Evolutionary conservation across 1,140 invertebrate genomes (phyloP).

Genomic region (Lethrus apterus): DNA sequence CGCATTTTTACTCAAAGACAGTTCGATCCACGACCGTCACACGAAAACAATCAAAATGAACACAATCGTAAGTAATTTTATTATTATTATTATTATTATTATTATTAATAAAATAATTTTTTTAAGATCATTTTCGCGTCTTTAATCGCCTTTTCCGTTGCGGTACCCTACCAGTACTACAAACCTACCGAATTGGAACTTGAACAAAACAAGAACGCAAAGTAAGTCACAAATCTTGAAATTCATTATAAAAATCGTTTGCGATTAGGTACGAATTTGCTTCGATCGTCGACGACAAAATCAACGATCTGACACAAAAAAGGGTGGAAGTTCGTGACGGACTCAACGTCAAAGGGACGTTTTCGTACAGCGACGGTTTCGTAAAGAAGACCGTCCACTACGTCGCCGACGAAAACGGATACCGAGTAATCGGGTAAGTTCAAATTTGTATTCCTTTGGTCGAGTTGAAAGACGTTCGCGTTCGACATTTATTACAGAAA

Average conservation of each 20-base stretch:
- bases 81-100: too few species aligned
- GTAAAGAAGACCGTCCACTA: constrained; percentile 47
- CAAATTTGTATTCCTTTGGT: too few species aligned
- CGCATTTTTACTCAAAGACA: too few species aligned
- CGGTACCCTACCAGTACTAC: constrained; percentile 6
- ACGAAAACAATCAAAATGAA: too few species aligned
- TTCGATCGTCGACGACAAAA: constrained; percentile 44
- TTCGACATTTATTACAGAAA: constrained; percentile 33
- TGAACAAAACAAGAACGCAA: constrained; percentile 29
- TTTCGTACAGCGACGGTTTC: constrained; percentile 49
- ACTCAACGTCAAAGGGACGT: constrained; percentile 43
- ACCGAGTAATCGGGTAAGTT: constrained; percentile 47
- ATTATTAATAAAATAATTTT: too few species aligned
- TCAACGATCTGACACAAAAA: constrained; percentile 43
- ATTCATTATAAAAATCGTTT: constrained; percentile 5
- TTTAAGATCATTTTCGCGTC: constrained; percentile 15
- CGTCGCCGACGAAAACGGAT: constrained; percentile 51
- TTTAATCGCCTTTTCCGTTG: constrained; percentile 10
- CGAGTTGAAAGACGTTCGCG: too few species aligned
- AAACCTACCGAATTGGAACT: constrained; percentile 23
- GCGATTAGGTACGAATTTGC: constrained; percentile 41
- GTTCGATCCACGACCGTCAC: too few species aligned
- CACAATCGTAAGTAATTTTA: too few species aligned
- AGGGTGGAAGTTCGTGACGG: constrained; percentile 45
- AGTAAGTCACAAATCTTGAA: constrained; percentile 13